These are phyloP conservation scores for Hyposoter dolosus DNA, from an alignment of 2,888 invertebrate genomes.

Conservation along the genomic window DNA sequence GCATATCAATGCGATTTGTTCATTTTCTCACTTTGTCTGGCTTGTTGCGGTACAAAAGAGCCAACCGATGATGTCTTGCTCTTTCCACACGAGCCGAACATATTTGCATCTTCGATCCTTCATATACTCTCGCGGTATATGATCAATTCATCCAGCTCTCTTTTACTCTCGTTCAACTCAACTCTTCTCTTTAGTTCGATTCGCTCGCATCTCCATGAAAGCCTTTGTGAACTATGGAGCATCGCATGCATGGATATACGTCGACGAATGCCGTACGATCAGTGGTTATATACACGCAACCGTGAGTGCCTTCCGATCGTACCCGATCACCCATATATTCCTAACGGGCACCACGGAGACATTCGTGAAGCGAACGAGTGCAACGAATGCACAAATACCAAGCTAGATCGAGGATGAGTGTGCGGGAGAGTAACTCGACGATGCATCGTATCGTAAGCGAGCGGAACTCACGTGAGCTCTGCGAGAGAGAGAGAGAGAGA, in stretches of 20 bases:
- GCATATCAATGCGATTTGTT: conserved; percentile 18
- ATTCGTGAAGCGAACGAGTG: conserved; percentile 58
- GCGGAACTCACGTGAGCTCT: conserved; percentile 45
- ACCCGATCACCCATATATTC: conserved; percentile 73
- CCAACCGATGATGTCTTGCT: conserved; percentile 43
- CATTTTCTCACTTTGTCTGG: conserved; percentile 61
- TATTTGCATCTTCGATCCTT: conserved; percentile 23
- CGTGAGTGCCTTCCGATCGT: conserved; percentile 68
- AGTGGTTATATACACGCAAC: conserved; percentile 75
- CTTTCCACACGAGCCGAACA: conserved; percentile 6
- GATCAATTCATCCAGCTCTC: conserved; percentile 46
- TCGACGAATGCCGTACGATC: conserved; percentile 68
- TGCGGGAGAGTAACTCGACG: conserved; percentile 40
- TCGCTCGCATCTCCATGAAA: conserved; percentile 33
- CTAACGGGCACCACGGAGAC: conserved; percentile 69
- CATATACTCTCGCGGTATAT: conserved; percentile 3
- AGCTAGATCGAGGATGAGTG: conserved; percentile 28
- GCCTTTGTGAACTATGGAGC: conserved; percentile 39
- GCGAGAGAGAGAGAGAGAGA: conserved; percentile 48
- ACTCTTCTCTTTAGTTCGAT: conserved; percentile 32
- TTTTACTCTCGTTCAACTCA: conserved; percentile 35
- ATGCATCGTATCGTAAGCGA: conserved; percentile 38
- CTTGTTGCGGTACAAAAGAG: neutral
- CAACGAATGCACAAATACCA: conserved; percentile 47
- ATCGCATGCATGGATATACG: conserved; percentile 51